phyloP scores from a whole-genome alignment of 2,888 invertebrate species.

The Oxystoma pomonae region DNA sequence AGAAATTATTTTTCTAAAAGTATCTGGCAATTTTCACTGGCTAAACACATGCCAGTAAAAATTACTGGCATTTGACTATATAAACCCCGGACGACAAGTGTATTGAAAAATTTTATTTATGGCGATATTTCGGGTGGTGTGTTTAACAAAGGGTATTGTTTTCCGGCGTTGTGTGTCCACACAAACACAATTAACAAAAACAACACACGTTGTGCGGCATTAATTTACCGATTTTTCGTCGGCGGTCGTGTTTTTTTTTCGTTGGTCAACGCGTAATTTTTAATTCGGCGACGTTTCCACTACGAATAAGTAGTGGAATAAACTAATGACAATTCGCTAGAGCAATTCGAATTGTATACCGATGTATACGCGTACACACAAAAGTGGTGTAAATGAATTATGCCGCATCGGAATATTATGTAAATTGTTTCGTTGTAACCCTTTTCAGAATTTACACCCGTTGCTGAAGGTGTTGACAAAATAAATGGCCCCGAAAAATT shows the following conservation, averaged over 20 bases:
- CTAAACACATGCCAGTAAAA: too few relatives aligned
- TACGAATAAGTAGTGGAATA: constrained; percentile 11
- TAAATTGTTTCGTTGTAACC: constrained; percentile 29
- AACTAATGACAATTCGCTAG: constrained; percentile 1
- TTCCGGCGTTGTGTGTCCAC: neutral
- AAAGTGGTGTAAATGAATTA: constrained; percentile 30
- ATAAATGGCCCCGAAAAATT: constrained; percentile 30
- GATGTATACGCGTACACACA: constrained; percentile 1
- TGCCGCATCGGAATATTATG: constrained; percentile 30
- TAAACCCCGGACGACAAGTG: neutral
- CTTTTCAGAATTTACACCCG: constrained; percentile 31
- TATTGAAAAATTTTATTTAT: neutral
- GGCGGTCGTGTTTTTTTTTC: neutral
- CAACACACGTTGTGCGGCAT: neutral
- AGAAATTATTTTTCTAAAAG: too few relatives aligned
- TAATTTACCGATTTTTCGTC: neutral
- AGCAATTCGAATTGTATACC: constrained; percentile 7
- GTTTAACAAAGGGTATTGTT: neutral
- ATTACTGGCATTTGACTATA: too few relatives aligned
- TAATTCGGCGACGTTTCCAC: constrained; percentile 8
- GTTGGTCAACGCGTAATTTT: neutral
- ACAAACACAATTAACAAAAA: neutral
- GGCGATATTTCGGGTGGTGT: neutral
- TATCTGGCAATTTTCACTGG: too few relatives aligned
- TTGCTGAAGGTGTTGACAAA: constrained; percentile 29